Conservation (phyloP, 2,888 invertebrate genomes). For the Callyntrura guangdongensis region DNA sequence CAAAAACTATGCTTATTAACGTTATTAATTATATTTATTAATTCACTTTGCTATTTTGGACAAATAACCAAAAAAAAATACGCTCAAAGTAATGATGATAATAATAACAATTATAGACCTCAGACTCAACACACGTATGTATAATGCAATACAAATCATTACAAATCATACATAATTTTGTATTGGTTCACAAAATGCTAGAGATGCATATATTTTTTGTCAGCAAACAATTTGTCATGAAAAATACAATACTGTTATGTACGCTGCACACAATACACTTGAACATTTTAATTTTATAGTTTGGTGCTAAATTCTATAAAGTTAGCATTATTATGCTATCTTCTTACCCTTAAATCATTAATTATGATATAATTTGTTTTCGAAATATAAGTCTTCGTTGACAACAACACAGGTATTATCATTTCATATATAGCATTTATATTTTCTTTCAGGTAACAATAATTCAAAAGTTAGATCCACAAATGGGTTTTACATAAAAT, state of each 20-base stretch:
- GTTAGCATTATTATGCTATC: background rate
- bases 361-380: constrained; percentile 27
- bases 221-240: constrained; percentile 36
- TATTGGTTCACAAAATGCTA: background rate
- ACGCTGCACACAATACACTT: constrained; percentile 52
- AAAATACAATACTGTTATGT: constrained; percentile 67
- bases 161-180: constrained; percentile 6
- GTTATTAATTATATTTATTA: constrained; percentile 4
- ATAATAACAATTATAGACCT: background rate
- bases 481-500: constrained; percentile 13
- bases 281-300: constrained; percentile 28
- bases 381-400: constrained; percentile 62
- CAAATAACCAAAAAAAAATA: too few species aligned
- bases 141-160: background rate
- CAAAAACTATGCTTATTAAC: background rate
- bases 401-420: constrained; percentile 44
- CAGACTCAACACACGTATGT: background rate
- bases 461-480: background rate
- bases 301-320: background rate
- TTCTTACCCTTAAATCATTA: background rate
- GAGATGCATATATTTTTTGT: background rate
- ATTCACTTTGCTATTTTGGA: background rate
- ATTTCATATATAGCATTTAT: background rate
- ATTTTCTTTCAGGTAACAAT: constrained; percentile 55
- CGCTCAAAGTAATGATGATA: background rate